Conservation (phyloP, 2,797 vertebrate genomes). For the Poeciliopsis gracilis region DNA sequence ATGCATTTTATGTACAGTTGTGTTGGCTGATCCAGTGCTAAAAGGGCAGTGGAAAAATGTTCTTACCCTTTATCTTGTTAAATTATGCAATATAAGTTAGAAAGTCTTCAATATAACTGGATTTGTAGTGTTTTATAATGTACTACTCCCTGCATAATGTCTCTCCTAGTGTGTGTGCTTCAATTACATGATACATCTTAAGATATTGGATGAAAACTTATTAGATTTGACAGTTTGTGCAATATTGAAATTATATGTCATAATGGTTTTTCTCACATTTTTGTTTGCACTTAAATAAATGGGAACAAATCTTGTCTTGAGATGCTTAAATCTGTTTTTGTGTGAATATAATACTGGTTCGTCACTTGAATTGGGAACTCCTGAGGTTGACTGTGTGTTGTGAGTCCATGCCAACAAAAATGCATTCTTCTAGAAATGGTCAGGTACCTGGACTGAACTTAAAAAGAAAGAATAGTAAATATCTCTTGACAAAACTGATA, state of each 20-base stretch:
- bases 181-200: background rate
- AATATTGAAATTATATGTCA: background rate
- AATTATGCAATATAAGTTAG: background rate
- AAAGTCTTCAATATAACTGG: background rate
- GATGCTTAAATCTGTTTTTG: background rate
- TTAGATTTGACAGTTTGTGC: background rate
- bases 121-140: background rate
- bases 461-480: background rate
- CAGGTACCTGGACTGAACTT: background rate
- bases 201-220: background rate
- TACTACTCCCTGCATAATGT: background rate
- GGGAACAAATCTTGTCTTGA: background rate
- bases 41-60: background rate
- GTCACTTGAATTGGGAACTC: background rate
- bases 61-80: background rate
- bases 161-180: background rate
- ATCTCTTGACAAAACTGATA: background rate
- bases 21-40: background rate
- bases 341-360: background rate
- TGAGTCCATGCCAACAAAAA: background rate
- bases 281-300: background rate
- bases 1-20: background rate
- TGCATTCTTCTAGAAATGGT: background rate
- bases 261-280: background rate
- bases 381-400: background rate